These are phyloP conservation scores for Anolis carolinensis DNA, from an alignment of 2,113 vertebrate genomes.

Conservation along the genomic window DNA sequence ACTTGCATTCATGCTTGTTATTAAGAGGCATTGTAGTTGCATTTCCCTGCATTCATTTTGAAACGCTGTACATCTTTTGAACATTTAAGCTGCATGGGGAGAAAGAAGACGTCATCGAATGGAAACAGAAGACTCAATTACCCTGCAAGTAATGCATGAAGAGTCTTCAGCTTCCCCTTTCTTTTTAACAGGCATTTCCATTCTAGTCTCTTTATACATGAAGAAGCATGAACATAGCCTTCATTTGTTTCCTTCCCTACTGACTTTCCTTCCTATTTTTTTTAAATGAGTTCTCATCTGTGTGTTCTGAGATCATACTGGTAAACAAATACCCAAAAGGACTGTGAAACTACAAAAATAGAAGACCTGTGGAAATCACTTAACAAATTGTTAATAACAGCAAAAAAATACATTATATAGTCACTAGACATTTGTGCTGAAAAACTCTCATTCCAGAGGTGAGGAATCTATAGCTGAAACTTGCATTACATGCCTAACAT, in stretches of 20 bases:
- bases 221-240: background rate
- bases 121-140: constrained; percentile 34
- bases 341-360: background rate
- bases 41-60: constrained; percentile 27
- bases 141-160: constrained; percentile 28
- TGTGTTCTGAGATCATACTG: background rate
- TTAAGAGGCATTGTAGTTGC: constrained; percentile 5
- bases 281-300: background rate
- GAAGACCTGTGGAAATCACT: background rate
- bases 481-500: too few relatives aligned
- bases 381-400: background rate
- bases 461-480: background rate
- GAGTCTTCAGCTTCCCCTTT: background rate
- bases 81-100: constrained; percentile 12
- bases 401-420: background rate
- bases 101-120: constrained; percentile 3
- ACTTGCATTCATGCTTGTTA: constrained; percentile 15
- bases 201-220: constrained; percentile 8
- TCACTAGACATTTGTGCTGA: background rate
- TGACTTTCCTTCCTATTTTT: background rate
- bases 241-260: background rate
- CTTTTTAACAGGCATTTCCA: background rate
- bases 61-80: constrained; percentile 23
- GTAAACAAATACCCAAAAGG: constrained; percentile 3
- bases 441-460: background rate